phyloP scores from a whole-genome alignment of 2,888 invertebrate genomes.

The Allolobophora icterica region DNA sequence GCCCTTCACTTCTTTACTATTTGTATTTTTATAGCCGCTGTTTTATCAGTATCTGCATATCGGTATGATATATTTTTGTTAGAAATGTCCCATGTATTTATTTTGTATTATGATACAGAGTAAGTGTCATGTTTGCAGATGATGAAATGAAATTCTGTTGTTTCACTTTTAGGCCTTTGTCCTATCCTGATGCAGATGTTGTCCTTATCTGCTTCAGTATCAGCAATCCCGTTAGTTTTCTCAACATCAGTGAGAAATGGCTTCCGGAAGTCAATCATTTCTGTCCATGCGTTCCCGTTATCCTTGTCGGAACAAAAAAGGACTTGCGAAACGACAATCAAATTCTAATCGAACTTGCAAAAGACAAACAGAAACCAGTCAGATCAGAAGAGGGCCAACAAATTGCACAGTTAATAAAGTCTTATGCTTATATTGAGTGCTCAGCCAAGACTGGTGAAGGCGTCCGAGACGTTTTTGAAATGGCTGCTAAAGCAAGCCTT shows the following conservation, averaged over 20 bases:
- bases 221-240: conserved; percentile 96
- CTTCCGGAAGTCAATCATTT: conserved; percentile 92
- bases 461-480: not conserved
- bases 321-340: conserved; percentile 65
- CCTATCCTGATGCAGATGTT: conserved; percentile 98
- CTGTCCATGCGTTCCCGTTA: conserved; percentile 97
- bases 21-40: too few species aligned
- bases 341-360: conserved; percentile 73
- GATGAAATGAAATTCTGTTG: too few species aligned
- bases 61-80: too few species aligned
- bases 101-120: too few species aligned
- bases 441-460: conserved; percentile 6
- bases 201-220: conserved; percentile 99
- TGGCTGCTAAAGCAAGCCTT: not conserved
- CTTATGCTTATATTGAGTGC: not conserved
- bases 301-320: conserved; percentile 93
- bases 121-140: too few species aligned
- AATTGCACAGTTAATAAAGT: not conserved
- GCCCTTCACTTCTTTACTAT: too few species aligned
- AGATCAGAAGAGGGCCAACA: not conserved
- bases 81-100: too few species aligned
- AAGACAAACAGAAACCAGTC: conserved; percentile 94
- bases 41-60: too few species aligned
- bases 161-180: conserved; percentile 74
- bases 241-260: conserved; percentile 99